Conservation (phyloP, 2,797 vertebrate genomes). For the Gallinago stenura region DNA sequence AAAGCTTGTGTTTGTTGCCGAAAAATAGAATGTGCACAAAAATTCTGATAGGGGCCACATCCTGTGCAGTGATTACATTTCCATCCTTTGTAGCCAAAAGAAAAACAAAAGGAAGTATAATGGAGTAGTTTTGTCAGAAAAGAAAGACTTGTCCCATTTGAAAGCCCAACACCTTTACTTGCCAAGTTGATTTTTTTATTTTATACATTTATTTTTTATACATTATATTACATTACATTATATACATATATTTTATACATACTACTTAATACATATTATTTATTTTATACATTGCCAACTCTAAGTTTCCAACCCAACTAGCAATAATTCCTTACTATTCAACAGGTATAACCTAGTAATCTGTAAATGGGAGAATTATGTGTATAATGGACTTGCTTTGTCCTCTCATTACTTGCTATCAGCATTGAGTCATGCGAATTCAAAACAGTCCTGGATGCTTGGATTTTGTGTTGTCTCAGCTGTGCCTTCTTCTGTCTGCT, state of each 20-base stretch:
- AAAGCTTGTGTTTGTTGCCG: background rate
- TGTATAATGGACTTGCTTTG: background rate
- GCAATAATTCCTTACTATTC: background rate
- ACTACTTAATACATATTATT: background rate
- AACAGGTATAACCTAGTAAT: background rate
- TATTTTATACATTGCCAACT: background rate
- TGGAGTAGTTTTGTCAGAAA: background rate
- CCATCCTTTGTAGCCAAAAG: background rate
- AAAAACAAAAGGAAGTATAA: background rate
- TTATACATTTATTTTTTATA: no score
- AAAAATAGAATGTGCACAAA: background rate
- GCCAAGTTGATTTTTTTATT: background rate
- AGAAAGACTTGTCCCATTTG: background rate
- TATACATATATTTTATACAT: no score
- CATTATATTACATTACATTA: no score
- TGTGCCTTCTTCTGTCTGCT: slow-evolving; percentile 8
- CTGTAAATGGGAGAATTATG: background rate
- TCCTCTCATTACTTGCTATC: background rate
- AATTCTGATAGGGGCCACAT: background rate
- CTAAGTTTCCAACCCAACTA: background rate
- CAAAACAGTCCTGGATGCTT: background rate
- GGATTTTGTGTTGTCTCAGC: background rate
- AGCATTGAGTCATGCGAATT: background rate
- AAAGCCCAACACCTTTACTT: background rate
- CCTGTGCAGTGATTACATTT: background rate